Evolutionary conservation across 2,113 vertebrate species (phyloP), one percentile per base, ranked within the genome.

Genomic region (Paradoxurus hermaphroditus): DNA sequence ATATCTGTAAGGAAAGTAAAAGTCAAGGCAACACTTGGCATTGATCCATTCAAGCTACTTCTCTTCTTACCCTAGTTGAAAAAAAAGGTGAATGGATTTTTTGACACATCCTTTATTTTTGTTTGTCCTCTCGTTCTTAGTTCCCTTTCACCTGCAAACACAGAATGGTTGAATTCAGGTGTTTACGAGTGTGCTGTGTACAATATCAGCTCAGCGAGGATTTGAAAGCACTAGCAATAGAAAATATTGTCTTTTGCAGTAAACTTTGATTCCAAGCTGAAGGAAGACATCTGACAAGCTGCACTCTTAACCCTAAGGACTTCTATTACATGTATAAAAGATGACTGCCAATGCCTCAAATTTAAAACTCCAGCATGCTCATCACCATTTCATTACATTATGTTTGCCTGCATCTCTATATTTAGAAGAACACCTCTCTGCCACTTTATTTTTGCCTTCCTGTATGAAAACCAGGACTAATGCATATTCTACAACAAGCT

Each of bases 201-300:
- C 0, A 51, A 1, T 81, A 46, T 96, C 81, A 77, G n/a, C 29
- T 84, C 2, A 1, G 27, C 65, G 94, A 96, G 81, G 34, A 56
- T 77, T 85, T 96, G 84, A 96, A 97, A 92, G 34, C 56, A 86
- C 23, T 75, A 90, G n/a, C 0, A 3, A 78, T 96, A 92, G 68
- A 96, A 97, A 97, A 97, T 91, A 96, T 70, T 97, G 65, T 95
- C 51, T 95, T 91, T 79, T 90, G 31, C 21, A 53, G 8, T 91
- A 25, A 65, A 72, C 72, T 96, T 96, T 97, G 81, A 88, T 96
- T 95, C 65, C 36, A 79, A 87, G 63, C 65, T 82, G 41, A 93
- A 90, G 44, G 39, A 63, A 36, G 41, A 77, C 67, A 41, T 70
- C 36, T 51, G 44, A 34, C 65, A 93, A 95, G 59, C 51, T 81